Evolutionary conservation across 2,888 invertebrate genomes (phyloP), one percentile per base, ranked within the genome.

Genomic region (Troides aeacus): DNA sequence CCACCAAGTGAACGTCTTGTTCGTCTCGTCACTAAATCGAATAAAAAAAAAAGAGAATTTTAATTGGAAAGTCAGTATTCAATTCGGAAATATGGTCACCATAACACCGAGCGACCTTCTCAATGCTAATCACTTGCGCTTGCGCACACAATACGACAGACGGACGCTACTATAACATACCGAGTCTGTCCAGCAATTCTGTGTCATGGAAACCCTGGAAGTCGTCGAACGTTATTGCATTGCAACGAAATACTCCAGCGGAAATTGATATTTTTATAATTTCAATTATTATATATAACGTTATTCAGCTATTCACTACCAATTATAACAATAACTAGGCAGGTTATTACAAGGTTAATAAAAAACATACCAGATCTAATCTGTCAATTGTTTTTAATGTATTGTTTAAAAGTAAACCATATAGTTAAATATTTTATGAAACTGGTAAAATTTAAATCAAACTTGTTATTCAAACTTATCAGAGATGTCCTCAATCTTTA

Each of bases 41-140:
- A 17, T 6, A 17, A 53, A 53, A n/a, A 53, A 53, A 53, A 53
- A 15, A 5, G 6, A 53, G 1, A 17, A 17, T 18, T 4, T 57
- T 57, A 57, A 30, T 0, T 0, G 7, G 21, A n/a, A 57, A 57
- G 12, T 57, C 21, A 21, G 57, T 57, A 6, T 50, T 21, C 21
- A 18, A 23, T 57, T 21, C n/a, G 57, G 30, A 21, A 42, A 53
- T 50, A 39, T 79, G 77, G 78, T 75, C 72, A 62, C 64, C 69
- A 61, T 69, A 69, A 21, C 42, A 57, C n/a, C 65, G 24, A 57
- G 66, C 87, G 88, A 84, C 89, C 89, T 89, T 89, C 89, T 88
- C 89, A 88, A 88, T 89, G 89, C 86, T 87, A 86, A 85, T 85
- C 82, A 80, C 53, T 70, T 71, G 71, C 74, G 73, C 71, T 61